Evolutionary conservation across 2,888 invertebrate species (phyloP).

Genomic region (Synanthedon formicaeformis): DNA sequence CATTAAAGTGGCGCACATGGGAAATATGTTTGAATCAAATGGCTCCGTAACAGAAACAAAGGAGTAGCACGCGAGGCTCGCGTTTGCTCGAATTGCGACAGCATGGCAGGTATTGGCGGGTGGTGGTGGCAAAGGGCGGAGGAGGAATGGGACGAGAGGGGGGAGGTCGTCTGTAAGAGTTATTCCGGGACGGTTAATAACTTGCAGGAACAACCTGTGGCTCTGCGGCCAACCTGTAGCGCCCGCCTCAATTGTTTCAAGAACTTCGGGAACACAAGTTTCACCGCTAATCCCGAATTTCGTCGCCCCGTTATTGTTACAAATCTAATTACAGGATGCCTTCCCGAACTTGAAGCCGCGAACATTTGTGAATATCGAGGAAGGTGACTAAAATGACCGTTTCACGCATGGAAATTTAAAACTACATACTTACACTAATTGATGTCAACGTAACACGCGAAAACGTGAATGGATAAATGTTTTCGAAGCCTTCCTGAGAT

Average conservation of each 20-base stretch:
- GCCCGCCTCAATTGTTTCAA: conserved; percentile 5
- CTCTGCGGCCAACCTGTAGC: conserved; percentile 34
- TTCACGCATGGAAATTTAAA: too few species aligned
- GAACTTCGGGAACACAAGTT: neutral
- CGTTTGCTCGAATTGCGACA: neutral
- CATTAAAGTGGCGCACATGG: neutral
- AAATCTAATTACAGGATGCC: neutral
- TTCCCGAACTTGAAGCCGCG: too few species aligned
- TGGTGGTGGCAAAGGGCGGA: conserved; percentile 1
- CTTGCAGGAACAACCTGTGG: conserved; percentile 43
- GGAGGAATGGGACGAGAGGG: conserved; percentile 2
- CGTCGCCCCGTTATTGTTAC: neutral
- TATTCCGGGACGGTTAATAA: conserved; percentile 39
- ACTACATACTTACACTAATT: too few species aligned
- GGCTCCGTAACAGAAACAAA: neutral
- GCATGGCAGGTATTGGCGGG: neutral
- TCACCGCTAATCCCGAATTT: neutral
- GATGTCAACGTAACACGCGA: too few species aligned
- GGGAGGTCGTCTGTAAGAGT: conserved; percentile 11
- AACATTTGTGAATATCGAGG: too few species aligned
- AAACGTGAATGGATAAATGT: too few species aligned
- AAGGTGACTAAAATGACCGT: too few species aligned
- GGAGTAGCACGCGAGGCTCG: conserved; percentile 1
- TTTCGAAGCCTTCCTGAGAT: too few species aligned
- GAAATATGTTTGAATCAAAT: neutral